Conservation (phyloP, 1,140 invertebrate species). For the Zaprionus davidi region DNA sequence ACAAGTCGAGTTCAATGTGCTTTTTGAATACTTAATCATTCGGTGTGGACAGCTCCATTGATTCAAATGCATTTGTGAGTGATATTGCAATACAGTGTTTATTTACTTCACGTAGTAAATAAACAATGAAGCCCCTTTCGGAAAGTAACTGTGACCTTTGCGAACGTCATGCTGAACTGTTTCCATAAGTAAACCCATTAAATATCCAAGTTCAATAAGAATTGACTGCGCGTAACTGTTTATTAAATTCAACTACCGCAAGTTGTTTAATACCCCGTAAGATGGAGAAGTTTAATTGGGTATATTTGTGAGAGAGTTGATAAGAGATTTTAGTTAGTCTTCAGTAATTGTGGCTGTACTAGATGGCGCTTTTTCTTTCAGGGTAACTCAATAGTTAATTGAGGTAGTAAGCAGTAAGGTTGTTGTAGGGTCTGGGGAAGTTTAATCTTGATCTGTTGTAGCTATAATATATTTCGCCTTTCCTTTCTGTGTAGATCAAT, state of each 20-base stretch:
- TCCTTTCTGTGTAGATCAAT: no score
- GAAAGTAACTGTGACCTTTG: not conserved
- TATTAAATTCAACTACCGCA: not conserved
- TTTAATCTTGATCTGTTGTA: no score
- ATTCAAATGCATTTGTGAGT: conserved; percentile 3
- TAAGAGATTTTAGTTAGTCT: no score
- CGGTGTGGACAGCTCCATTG: not conserved
- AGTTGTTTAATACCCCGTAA: not conserved
- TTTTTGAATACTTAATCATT: conserved; percentile 1
- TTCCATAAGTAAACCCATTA: not conserved
- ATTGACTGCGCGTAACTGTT: not conserved
- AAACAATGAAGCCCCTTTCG: not conserved
- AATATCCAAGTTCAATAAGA: not conserved
- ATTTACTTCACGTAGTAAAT: not conserved
- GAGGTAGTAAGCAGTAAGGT: no score
- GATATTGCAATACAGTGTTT: not conserved
- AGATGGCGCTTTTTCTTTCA: no score
- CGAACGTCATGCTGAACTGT: not conserved
- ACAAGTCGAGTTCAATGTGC: conserved; percentile 3
- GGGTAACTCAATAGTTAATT: no score
- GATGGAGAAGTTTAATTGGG: not conserved
- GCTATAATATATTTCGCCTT: no score
- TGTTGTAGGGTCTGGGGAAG: no score
- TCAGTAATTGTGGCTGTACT: not conserved
- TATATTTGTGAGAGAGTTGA: not conserved